phyloP scores from a whole-genome alignment of 2,797 vertebrate species.

The Ibycter americanus region DNA sequence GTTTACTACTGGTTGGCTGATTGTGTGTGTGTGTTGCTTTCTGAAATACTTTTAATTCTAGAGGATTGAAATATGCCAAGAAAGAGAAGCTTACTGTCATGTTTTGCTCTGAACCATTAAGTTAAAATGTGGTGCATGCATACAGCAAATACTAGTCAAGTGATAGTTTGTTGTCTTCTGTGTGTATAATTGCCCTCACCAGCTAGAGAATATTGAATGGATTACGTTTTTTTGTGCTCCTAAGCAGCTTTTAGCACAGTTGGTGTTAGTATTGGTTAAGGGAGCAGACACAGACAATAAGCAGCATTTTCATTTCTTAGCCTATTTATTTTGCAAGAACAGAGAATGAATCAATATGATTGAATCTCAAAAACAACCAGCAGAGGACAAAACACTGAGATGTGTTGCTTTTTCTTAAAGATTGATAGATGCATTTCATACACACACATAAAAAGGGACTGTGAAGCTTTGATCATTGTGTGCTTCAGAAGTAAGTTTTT shows the following conservation, averaged over 20 bases:
- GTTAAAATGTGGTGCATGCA: background rate
- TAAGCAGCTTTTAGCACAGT: background rate
- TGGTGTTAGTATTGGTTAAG: background rate
- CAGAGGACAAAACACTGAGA: constrained; percentile 14
- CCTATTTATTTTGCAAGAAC: constrained; percentile 5
- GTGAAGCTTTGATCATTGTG: background rate
- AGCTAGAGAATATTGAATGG: background rate
- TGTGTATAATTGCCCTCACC: background rate
- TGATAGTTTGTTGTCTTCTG: background rate
- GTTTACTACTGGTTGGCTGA: background rate
- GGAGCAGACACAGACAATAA: background rate
- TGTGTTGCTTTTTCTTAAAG: background rate
- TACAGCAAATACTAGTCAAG: background rate
- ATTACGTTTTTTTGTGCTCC: background rate
- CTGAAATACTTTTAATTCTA: background rate
- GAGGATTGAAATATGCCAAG: background rate
- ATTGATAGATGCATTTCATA: background rate
- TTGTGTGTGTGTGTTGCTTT: background rate
- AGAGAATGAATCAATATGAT: background rate
- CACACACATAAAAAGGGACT: background rate
- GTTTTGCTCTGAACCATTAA: background rate
- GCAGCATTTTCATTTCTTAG: background rate
- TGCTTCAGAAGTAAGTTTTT: background rate
- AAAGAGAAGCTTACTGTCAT: background rate
- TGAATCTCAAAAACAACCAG: background rate